Conservation (phyloP, 1,140 invertebrate genomes). For the Adelges cooleyi region DNA sequence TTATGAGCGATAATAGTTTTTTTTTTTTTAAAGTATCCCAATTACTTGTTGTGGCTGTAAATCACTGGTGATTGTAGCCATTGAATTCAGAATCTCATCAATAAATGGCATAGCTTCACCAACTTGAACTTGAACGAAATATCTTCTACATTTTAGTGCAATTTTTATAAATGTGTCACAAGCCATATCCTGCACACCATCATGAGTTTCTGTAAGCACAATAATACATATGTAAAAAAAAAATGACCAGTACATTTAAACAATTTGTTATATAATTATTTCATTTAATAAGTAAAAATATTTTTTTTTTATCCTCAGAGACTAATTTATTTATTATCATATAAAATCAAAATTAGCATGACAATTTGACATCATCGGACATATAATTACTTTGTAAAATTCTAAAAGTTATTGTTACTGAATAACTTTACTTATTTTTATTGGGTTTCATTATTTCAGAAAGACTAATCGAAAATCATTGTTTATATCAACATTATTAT, state of each 20-base stretch:
- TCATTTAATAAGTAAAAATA: no score
- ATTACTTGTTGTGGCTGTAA: constrained; percentile 85
- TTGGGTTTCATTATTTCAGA: constrained; percentile 12
- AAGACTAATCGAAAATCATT: constrained; percentile 27
- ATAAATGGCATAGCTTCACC: constrained; percentile 97
- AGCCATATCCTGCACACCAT: constrained; percentile 99
- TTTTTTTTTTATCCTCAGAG: no score
- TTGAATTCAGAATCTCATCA: constrained; percentile 93
- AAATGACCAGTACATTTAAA: no score
- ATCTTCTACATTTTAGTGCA: constrained; percentile 93
- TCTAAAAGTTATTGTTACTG: no score
- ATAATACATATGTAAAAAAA: no score
- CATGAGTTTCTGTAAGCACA: constrained; percentile 79
- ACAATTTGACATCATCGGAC: no score
- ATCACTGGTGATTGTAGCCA: constrained; percentile 97
- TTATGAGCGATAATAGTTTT: no score
- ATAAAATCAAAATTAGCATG: no score
- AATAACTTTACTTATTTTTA: no score
- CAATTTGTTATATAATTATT: no score
- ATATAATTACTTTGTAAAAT: no score
- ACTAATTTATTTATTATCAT: no score
- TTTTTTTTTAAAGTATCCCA: background rate
- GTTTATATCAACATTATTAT: background rate
- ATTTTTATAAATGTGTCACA: constrained; percentile 99
- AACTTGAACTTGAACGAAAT: constrained; percentile 94